Conservation (phyloP, 2,888 invertebrate genomes). For the Ptycholaimellus sp. region DNA sequence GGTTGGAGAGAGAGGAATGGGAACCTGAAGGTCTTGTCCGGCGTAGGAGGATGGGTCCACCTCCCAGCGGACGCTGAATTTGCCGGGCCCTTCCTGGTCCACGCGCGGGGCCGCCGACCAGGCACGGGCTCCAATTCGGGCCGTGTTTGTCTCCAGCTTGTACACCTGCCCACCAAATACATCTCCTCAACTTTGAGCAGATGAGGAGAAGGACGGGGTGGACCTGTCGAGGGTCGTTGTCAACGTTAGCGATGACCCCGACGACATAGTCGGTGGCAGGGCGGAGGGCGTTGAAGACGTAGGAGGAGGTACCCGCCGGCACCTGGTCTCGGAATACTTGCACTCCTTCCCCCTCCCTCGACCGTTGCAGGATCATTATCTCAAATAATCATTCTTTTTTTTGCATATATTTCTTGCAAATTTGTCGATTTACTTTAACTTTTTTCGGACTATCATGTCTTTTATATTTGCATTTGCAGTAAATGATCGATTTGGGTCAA, state of each 20-base stretch:
- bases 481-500: too few species aligned
- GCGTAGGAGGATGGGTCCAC: constrained; percentile 10
- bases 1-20: too few species aligned
- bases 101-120: too few species aligned
- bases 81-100: constrained; percentile 4
- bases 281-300: constrained; percentile 17
- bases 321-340: constrained; percentile 17
- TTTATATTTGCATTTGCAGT: too few species aligned
- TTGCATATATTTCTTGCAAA: not conserved
- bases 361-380: constrained; percentile 5
- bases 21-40: constrained; percentile 8
- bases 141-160: constrained; percentile 2
- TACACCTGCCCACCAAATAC: not conserved
- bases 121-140: not conserved
- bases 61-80: constrained; percentile 15
- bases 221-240: constrained; percentile 20
- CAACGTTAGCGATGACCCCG: constrained; percentile 23
- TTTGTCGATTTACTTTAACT: too few species aligned
- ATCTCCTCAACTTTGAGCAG: too few species aligned
- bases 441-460: too few species aligned
- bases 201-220: too few species aligned
- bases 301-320: constrained; percentile 12
- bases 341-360: not conserved
- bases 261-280: constrained; percentile 18
- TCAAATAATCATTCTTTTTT: not conserved